Percentiles rank a stretch among this genome's conserved stretches.
phyloP scores from a whole-genome alignment of 2,888 invertebrate species.

The Lamproptera curius region DNA sequence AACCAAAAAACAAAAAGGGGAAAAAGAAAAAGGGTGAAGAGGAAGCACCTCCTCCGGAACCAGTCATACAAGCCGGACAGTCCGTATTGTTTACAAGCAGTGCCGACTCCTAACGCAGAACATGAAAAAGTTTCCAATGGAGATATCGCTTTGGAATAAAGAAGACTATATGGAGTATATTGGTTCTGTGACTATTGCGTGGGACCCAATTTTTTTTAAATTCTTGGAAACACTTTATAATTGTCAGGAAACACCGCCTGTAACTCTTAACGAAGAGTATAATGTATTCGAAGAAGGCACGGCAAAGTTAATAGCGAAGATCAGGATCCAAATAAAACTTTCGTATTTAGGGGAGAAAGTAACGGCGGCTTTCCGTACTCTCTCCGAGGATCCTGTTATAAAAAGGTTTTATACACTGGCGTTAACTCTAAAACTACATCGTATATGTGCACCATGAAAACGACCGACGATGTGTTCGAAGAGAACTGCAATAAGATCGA shows the following conservation, averaged over 20 bases:
- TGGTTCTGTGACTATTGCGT: constrained; percentile 51
- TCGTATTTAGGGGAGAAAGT: constrained; percentile 55
- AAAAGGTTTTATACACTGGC: constrained; percentile 65
- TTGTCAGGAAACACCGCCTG: constrained; percentile 40
- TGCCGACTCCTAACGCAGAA: constrained; percentile 58
- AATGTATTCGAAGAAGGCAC: constrained; percentile 68
- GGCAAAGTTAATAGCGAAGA: constrained; percentile 58
- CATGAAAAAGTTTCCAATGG: constrained; percentile 56
- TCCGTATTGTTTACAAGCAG: constrained; percentile 63
- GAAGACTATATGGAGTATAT: constrained; percentile 57
- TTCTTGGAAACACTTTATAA: constrained; percentile 50
- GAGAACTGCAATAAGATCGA: constrained; percentile 56
- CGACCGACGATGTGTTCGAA: constrained; percentile 56
- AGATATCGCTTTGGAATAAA: constrained; percentile 64
- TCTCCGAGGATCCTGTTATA: constrained; percentile 58
- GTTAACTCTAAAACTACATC: constrained; percentile 65
- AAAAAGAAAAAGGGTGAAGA: constrained; percentile 53
- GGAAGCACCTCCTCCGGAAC: constrained; percentile 53
- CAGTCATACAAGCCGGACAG: constrained; percentile 63
- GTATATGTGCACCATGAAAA: constrained; percentile 65
- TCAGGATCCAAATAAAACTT: constrained; percentile 61
- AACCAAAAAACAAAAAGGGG: constrained; percentile 39
- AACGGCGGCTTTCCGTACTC: constrained; percentile 58
- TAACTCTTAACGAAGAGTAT: constrained; percentile 56
- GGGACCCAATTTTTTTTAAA: constrained; percentile 54